Percentiles rank a stretch among this genome's conserved stretches.
These are phyloP conservation scores for Phrynocephalus versicolor DNA, from an alignment of 2,113 vertebrate species.

Conservation along the genomic window DNA sequence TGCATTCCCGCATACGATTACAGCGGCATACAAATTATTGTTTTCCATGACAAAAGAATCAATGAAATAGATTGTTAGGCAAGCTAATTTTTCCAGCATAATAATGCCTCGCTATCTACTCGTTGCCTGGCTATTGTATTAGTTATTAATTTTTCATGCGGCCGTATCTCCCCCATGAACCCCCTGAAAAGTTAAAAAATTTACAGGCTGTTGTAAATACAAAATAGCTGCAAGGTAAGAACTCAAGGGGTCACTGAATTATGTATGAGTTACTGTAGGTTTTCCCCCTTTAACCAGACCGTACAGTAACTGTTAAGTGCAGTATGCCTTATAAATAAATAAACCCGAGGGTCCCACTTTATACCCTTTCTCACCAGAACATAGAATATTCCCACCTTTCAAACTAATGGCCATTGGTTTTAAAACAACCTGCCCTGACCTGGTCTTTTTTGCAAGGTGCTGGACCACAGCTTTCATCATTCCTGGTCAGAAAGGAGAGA, in stretches of 20 bases:
- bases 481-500: background rate
- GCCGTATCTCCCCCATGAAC: conserved; percentile 32
- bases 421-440: background rate
- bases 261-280: conserved; percentile 38
- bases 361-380: conserved; percentile 11
- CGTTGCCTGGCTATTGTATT: conserved; percentile 32
- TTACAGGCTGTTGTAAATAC: conserved; percentile 54
- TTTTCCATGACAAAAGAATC: conserved; percentile 54
- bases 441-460: background rate
- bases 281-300: conserved; percentile 37
- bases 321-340: conserved; percentile 60
- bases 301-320: conserved; percentile 35
- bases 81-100: conserved; percentile 45
- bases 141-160: conserved; percentile 64
- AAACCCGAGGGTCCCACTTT: conserved; percentile 33
- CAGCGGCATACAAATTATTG: conserved; percentile 26
- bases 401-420: background rate
- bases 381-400: background rate
- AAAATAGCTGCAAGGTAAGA: conserved; percentile 56
- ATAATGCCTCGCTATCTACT: conserved; percentile 39
- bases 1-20: conserved; percentile 33
- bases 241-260: conserved; percentile 52
- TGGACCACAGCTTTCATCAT: background rate
- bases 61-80: conserved; percentile 43
- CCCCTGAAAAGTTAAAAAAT: conserved; percentile 53